These are phyloP conservation scores for Myotis myotis DNA, from an alignment of 2,797 vertebrate genomes.

Conservation along the genomic window DNA sequence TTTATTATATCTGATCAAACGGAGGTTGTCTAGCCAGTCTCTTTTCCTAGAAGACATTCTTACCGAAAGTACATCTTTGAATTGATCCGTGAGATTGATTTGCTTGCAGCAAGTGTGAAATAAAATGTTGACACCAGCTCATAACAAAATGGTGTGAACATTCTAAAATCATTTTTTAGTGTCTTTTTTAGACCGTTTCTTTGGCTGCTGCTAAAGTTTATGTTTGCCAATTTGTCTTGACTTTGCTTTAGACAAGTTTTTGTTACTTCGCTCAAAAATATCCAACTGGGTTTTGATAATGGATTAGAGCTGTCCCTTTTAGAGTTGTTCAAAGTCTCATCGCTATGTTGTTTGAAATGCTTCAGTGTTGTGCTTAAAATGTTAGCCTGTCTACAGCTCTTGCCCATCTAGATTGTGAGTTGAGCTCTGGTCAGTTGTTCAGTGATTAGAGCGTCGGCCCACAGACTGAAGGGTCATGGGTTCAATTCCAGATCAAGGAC, in stretches of 20 bases:
- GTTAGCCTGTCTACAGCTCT: background rate
- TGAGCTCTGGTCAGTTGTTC: too few relatives aligned
- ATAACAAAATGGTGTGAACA: background rate
- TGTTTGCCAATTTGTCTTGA: background rate
- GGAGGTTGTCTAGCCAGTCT: background rate
- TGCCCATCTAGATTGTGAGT: background rate
- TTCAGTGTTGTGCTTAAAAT: background rate
- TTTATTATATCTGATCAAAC: background rate
- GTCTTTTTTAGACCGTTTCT: background rate
- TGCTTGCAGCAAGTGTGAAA: background rate
- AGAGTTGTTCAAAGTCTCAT: background rate
- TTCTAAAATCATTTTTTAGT: background rate
- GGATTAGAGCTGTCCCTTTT: background rate
- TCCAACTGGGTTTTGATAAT: background rate
- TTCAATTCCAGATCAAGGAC: too few relatives aligned
- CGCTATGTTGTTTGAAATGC: background rate
- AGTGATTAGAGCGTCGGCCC: too few relatives aligned
- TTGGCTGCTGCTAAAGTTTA: background rate
- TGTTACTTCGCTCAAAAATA: background rate
- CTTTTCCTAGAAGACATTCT: background rate
- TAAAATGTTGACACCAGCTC: background rate
- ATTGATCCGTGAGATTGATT: background rate
- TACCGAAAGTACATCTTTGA: constrained; percentile 6
- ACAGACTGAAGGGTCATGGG: too few relatives aligned
- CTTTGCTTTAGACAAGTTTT: background rate